Base-by-base conservation (phyloP, 2,113 vertebrate species). In the Ptyas mucosa region DNA sequence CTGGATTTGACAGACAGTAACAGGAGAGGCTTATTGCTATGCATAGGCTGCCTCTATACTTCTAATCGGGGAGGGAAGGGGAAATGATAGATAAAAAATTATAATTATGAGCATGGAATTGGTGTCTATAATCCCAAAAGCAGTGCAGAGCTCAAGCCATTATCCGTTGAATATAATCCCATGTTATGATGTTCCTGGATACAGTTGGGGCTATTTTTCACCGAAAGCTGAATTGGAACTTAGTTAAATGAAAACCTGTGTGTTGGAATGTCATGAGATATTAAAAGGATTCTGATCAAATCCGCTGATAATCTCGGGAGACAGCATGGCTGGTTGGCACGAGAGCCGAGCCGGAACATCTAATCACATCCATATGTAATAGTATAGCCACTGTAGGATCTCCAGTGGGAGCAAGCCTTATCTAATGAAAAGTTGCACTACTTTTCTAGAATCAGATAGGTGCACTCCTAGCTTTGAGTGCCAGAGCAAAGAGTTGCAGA, bases 41-140 rank as follows among this genome's bases (percentile, higher is more conserved):
- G 91, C 94, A 95, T 91, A 88, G 86, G 91, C 88, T 95, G 94
- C 91, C 94, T 95, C 95, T 96, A 93, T 94, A 94, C 96, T 97
- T 96, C 94, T 95, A 95, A 96, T 97, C 93, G 91, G 6, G 6
- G 94, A 57, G 94, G 49, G 20, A 88, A 5, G 3, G 4, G 10
- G 26, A 46, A 21, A 49, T 23, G 52, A 20, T 85, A 43, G 54
- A 61, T 85, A 23, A 34, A 29, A 43, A 89, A 93, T 81, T 81
- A 81, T 43, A 51, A 57, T 49, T 81, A 46, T 89, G 58, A 14
- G 26, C 11, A 0, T 15, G 24, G 87, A 57, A 85, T n/a, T 46
- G 9, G 34, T n/a, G 9, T n/a, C 29, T 20, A 2, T 58, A 11
- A 8, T 81, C 75, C 75, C 75, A 20, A 81, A 81, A 81, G 75